Conservation (phyloP, 2,888 invertebrate species). For the Xestia rhomboidea region DNA sequence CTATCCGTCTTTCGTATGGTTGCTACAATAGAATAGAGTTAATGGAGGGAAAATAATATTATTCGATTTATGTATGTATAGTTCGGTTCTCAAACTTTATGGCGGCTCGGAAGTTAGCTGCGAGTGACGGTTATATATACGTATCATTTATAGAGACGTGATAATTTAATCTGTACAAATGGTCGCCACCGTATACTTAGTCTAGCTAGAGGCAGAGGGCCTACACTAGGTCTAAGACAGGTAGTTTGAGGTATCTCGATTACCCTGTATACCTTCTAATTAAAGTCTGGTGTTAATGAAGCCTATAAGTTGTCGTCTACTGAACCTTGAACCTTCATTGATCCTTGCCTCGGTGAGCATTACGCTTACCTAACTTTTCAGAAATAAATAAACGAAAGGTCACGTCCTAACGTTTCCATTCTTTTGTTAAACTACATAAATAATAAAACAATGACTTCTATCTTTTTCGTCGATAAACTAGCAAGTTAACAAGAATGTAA, state of each 20-base stretch:
- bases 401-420: constrained; percentile 33
- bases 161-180: no score
- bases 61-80: no score
- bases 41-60: neutral
- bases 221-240: no score
- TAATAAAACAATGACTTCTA: neutral
- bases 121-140: no score
- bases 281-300: constrained; percentile 21
- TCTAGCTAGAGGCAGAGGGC: neutral
- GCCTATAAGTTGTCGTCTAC: constrained; percentile 29
- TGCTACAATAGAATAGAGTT: neutral
- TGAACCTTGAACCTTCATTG: constrained; percentile 52
- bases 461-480: neutral
- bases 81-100: no score
- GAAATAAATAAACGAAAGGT: constrained; percentile 51
- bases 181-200: neutral
- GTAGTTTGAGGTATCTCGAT: neutral
- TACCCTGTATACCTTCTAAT: neutral
- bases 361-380: constrained; percentile 44
- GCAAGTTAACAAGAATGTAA: neutral
- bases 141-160: no score
- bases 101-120: no score
- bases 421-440: neutral
- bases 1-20: neutral
- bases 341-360: constrained; percentile 48